Conservation (phyloP, 1,140 invertebrate species). For the Halictus rubicundus region DNA sequence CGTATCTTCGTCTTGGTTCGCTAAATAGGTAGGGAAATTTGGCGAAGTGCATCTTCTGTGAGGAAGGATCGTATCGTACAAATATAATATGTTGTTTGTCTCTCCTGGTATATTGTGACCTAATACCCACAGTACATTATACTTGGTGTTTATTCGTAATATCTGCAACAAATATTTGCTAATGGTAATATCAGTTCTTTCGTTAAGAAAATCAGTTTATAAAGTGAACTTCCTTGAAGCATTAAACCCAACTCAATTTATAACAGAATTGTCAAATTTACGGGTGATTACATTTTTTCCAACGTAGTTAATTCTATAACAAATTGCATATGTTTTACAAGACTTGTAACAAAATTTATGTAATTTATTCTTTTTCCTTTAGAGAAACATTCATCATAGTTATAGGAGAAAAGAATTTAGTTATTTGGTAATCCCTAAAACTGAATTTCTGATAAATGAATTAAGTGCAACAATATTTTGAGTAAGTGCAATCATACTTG, state of each 20-base stretch:
- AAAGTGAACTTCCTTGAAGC: background rate
- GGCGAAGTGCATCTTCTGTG: slow-evolving; percentile 83
- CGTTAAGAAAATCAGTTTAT: background rate
- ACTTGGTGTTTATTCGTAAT: slow-evolving; percentile 94
- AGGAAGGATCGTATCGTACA: slow-evolving; percentile 90
- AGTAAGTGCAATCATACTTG: background rate
- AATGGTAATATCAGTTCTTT: slow-evolving; percentile 16
- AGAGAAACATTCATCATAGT: background rate
- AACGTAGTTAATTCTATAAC: too few species aligned
- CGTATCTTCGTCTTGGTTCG: slow-evolving; percentile 81
- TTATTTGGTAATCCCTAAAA: background rate
- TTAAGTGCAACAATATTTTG: background rate
- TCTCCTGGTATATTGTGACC: slow-evolving; percentile 91
- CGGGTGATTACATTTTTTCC: background rate
- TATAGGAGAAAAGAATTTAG: background rate
- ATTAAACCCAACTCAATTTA: background rate
- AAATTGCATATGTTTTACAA: too few species aligned
- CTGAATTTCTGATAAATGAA: background rate
- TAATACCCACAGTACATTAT: slow-evolving; percentile 94
- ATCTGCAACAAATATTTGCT: slow-evolving; percentile 82
- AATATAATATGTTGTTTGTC: slow-evolving; percentile 88
- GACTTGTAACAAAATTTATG: too few species aligned
- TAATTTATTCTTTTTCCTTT: background rate
- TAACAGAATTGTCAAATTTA: background rate
- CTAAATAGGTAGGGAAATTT: slow-evolving; percentile 90